Conservation (phyloP, 2,888 invertebrate species). For the Ornithoptera alexandrae region DNA sequence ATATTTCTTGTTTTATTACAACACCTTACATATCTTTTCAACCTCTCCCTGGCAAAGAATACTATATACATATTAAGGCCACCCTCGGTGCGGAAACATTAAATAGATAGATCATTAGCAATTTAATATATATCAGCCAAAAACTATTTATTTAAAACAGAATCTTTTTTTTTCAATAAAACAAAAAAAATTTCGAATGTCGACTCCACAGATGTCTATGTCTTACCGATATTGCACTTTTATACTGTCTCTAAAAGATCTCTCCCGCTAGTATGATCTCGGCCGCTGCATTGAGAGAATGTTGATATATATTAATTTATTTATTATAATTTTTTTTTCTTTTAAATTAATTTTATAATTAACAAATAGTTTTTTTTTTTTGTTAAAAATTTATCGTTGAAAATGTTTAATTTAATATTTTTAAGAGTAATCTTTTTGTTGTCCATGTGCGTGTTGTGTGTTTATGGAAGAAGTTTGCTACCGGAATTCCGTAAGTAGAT, state of each 20-base stretch:
- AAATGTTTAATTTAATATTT: neutral
- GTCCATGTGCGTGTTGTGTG: slow-evolving; percentile 14
- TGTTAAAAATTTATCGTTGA: neutral
- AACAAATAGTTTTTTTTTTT: neutral
- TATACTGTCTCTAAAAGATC: slow-evolving; percentile 59
- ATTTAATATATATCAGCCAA: too few relatives aligned
- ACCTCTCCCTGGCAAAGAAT: too few relatives aligned
- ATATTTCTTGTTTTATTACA: too few relatives aligned
- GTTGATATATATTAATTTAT: slow-evolving; percentile 25
- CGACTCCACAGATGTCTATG: slow-evolving; percentile 52
- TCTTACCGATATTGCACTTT: slow-evolving; percentile 58
- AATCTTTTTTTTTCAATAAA: too few relatives aligned
- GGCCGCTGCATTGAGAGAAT: slow-evolving; percentile 42
- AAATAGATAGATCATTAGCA: too few relatives aligned
- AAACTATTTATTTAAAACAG: too few relatives aligned
- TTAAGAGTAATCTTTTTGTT: slow-evolving; percentile 3
- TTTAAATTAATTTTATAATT: neutral
- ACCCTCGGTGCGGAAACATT: too few relatives aligned
- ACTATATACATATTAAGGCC: too few relatives aligned
- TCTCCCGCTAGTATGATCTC: slow-evolving; percentile 52
- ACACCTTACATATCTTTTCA: too few relatives aligned
- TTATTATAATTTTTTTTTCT: neutral
- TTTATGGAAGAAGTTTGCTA: slow-evolving; percentile 26
- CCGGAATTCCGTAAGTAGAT: slow-evolving; percentile 28
- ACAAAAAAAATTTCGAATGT: slow-evolving; percentile 34